Percentiles rank a stretch among this genome's conserved stretches.
phyloP scores from a whole-genome alignment of 2,797 vertebrate genomes.

The Tolypeutes matacus region DNA sequence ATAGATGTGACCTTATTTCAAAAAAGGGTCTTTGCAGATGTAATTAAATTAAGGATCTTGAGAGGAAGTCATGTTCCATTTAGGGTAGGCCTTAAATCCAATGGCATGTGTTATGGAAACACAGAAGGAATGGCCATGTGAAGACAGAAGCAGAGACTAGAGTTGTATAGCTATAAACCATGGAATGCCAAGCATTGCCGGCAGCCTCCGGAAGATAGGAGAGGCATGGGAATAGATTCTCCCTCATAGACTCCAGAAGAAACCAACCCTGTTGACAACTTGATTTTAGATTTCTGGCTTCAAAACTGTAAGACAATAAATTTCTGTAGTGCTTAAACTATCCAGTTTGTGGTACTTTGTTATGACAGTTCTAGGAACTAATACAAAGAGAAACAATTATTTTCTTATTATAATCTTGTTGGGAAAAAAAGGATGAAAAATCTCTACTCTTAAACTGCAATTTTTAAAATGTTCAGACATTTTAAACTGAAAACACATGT shows the following conservation, averaged over 20 bases:
- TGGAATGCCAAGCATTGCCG: background rate
- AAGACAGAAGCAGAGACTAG: background rate
- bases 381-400: constrained; percentile 35
- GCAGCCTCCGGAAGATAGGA: background rate
- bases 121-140: background rate
- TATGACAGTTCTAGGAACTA: background rate
- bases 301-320: background rate
- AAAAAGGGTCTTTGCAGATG: background rate
- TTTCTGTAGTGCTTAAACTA: background rate
- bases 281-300: background rate
- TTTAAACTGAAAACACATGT: background rate
- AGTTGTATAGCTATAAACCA: background rate
- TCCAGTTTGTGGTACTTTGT: background rate
- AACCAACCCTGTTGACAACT: background rate
- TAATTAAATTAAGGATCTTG: background rate
- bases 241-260: background rate
- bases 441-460: background rate
- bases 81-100: background rate
- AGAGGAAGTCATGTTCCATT: background rate
- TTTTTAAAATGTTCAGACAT: background rate
- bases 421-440: background rate
- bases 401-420: background rate
- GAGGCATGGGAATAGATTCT: background rate
- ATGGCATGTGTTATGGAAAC: background rate
- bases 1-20: background rate